A percentile compares a stretch with the other conserved stretches of the same genome.
Evolutionary conservation across 2,113 vertebrate species (phyloP).

Genomic region (Nyctibius bracteatus): DNA sequence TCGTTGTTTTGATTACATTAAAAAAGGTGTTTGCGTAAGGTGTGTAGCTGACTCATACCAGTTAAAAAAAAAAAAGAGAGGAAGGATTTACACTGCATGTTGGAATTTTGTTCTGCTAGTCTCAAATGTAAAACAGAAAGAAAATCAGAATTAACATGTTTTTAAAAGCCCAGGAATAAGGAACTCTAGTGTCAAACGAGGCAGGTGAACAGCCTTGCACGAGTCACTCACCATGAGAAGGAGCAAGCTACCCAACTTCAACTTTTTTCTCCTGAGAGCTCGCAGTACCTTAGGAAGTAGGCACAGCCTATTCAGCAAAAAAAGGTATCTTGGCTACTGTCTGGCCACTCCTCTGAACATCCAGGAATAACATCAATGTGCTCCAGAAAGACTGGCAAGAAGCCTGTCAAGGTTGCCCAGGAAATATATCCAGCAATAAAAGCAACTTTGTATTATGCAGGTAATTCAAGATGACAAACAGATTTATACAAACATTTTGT

Average conservation of each 20-base stretch:
- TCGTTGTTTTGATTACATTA: not conserved
- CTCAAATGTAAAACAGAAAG: not conserved
- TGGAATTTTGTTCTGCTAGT: not conserved
- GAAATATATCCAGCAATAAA: not conserved
- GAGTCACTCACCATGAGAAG: not conserved
- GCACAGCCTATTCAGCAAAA: not conserved
- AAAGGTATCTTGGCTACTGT: not conserved
- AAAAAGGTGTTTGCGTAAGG: conserved; percentile 4
- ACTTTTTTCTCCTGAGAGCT: not conserved
- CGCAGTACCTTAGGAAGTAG: not conserved
- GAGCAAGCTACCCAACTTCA: not conserved
- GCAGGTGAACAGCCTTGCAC: not conserved
- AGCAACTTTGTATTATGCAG: not conserved
- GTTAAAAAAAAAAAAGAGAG: not conserved
- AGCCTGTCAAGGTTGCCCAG: not conserved
- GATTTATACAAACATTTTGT: not conserved
- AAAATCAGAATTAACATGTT: not conserved
- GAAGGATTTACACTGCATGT: not conserved
- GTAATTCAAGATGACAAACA: not conserved
- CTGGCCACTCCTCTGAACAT: not conserved
- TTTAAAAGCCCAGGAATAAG: not conserved
- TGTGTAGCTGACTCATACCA: not conserved
- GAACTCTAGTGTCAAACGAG: not conserved
- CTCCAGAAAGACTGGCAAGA: not conserved
- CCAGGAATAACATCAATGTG: not conserved